Percentiles rank a stretch among this genome's conserved stretches.
These are phyloP conservation scores for Monopterus albus DNA, from an alignment of 2,113 vertebrate species.

Conservation along the genomic window DNA sequence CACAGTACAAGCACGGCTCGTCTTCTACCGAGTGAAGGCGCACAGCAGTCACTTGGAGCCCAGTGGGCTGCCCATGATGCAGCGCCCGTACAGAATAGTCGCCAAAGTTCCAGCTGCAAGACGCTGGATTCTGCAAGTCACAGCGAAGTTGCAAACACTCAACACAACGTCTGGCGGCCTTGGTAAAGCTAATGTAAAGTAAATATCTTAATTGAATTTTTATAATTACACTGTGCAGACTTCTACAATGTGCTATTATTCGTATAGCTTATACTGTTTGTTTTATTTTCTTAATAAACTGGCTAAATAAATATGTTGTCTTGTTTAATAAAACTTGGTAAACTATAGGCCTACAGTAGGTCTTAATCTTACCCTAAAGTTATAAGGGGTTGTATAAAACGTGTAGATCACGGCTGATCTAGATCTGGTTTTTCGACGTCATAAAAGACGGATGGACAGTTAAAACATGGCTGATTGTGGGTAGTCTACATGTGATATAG, in stretches of 20 bases:
- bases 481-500: too few relatives aligned
- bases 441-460: too few relatives aligned
- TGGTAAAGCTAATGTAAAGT: conserved; percentile 67
- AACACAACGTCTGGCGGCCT: conserved; percentile 77
- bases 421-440: too few relatives aligned
- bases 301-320: neutral
- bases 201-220: conserved; percentile 27
- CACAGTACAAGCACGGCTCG: neutral
- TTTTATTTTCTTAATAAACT: conserved; percentile 73
- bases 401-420: too few relatives aligned
- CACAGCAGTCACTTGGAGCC: neutral
- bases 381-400: too few relatives aligned
- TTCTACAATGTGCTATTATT: conserved; percentile 10
- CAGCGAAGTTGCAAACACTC: conserved; percentile 34
- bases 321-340: too few relatives aligned
- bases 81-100: neutral
- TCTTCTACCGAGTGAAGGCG: neutral
- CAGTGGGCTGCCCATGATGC: neutral
- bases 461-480: too few relatives aligned
- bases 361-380: too few relatives aligned
- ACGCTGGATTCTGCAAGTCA: conserved; percentile 8
- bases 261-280: conserved; percentile 27
- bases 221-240: conserved; percentile 63
- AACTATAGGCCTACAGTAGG: too few relatives aligned
- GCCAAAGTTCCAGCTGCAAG: neutral